Evolutionary conservation across 1,140 invertebrate species (phyloP).

Genomic region (Dendrolimus kikuchii): DNA sequence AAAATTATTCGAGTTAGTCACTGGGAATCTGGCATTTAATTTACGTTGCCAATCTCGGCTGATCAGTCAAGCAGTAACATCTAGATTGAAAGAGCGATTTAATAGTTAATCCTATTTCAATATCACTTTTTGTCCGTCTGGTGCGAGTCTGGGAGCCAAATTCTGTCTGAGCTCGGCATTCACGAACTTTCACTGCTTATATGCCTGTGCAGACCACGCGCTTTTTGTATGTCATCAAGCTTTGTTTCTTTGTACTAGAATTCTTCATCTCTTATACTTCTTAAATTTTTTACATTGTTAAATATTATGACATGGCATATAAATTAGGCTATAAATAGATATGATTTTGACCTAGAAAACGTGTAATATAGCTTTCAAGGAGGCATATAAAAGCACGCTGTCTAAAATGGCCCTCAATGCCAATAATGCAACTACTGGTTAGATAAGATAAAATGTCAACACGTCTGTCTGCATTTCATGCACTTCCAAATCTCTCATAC

Average conservation of each 20-base stretch:
- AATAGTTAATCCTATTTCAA: constrained; percentile 64
- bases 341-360: no score
- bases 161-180: constrained; percentile 31
- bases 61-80: constrained; percentile 65
- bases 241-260: no score
- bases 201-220: no score
- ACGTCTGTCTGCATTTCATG: constrained; percentile 48
- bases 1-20: constrained; percentile 42
- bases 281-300: no score
- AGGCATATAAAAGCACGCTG: no score
- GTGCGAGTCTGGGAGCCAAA: constrained; percentile 27
- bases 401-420: constrained; percentile 26
- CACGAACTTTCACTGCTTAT: constrained; percentile 54
- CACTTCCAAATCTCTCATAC: constrained; percentile 32
- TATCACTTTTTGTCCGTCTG: constrained; percentile 57
- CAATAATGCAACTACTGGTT: constrained; percentile 46
- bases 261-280: no score
- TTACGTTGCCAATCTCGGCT: constrained; percentile 45
- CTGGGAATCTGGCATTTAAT: constrained; percentile 70
- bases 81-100: constrained; percentile 63
- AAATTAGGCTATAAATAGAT: no score
- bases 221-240: no score
- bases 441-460: constrained; percentile 62
- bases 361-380: no score
- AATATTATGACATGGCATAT: no score